Evolutionary conservation across 2,113 vertebrate species (phyloP).

Genomic region (Chloroceryle aenea): DNA sequence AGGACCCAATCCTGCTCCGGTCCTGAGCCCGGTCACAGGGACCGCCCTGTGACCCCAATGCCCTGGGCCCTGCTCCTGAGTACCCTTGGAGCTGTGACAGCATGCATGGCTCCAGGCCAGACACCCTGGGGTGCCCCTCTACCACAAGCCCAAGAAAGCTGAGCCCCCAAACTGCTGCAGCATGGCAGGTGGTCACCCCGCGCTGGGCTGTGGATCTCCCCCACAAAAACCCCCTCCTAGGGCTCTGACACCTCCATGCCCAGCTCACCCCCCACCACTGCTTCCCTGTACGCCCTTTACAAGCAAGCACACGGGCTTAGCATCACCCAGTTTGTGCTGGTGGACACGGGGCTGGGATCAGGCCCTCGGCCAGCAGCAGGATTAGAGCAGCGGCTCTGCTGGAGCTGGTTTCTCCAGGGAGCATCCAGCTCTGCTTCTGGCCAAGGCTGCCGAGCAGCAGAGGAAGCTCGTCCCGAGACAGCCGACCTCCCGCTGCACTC

Average conservation of each 20-base stretch:
- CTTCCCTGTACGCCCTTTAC: rapidly evolving
- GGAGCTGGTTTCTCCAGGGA: not conserved
- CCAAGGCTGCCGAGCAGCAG: not conserved
- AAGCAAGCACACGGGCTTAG: not conserved
- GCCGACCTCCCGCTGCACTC: not conserved
- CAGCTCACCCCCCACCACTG: not conserved
- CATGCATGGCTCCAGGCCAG: rapidly evolving
- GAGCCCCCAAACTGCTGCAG: rapidly evolving
- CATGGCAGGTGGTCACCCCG: rapidly evolving
- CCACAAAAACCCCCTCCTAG: not conserved
- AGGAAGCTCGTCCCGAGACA: not conserved
- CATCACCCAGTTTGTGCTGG: rapidly evolving
- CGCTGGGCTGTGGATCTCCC: not conserved
- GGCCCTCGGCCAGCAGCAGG: not conserved
- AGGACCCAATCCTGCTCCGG: not conserved
- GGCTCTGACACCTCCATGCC: not conserved
- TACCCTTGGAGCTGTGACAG: not conserved
- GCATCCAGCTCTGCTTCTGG: rapidly evolving
- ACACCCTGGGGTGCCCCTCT: not conserved
- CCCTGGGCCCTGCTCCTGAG: not conserved
- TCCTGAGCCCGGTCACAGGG: not conserved
- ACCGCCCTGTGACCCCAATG: not conserved
- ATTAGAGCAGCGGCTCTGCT: not conserved
- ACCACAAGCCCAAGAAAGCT: not conserved
- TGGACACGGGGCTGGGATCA: not conserved